Conservation (phyloP, 2,797 vertebrate genomes). For the Morus bassanus region DNA sequence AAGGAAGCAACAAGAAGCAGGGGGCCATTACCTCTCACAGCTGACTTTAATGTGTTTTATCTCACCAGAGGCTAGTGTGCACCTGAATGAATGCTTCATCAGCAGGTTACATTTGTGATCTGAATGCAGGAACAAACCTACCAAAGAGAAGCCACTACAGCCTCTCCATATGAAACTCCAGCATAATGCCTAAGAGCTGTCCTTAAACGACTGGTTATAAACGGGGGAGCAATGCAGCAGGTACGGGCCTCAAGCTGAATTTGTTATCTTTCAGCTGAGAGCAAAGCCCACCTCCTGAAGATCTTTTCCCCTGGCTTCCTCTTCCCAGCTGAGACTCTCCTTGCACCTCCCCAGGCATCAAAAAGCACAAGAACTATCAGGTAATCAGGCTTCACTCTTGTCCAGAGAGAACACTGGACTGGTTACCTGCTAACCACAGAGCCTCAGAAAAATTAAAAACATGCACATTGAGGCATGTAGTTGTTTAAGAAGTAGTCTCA, state of each 20-base stretch:
- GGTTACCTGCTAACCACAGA: background rate
- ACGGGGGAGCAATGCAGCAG: background rate
- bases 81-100: background rate
- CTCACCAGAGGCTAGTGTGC: background rate
- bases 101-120: background rate
- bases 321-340: background rate
- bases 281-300: background rate
- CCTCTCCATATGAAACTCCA: background rate
- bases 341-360: background rate
- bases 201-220: background rate
- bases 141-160: background rate
- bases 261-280: background rate
- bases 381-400: background rate
- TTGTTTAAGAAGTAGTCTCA: background rate
- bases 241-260: background rate
- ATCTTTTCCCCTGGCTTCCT: background rate
- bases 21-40: too few species aligned
- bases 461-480: background rate
- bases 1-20: background rate
- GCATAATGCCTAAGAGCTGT: fast-evolving
- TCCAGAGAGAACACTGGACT: background rate
- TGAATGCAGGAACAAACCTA: background rate
- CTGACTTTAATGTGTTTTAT: background rate
- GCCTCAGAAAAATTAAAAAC: background rate
- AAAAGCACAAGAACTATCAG: background rate